Base-by-base conservation (phyloP, 2,888 invertebrate species). In the Drosophila multiciliata region DNA sequence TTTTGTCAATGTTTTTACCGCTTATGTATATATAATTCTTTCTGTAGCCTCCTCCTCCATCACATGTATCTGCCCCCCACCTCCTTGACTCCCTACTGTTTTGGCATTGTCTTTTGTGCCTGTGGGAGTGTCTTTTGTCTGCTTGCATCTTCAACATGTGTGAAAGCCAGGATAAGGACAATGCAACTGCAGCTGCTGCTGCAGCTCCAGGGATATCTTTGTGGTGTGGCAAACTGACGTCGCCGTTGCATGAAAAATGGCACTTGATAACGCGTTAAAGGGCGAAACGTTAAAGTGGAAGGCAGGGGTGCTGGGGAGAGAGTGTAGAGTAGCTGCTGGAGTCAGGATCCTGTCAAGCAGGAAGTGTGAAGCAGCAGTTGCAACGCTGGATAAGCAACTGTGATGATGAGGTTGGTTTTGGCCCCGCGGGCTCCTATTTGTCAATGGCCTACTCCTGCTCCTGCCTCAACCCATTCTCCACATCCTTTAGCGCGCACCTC, bases 181-280 rank as follows among this genome's bases (percentile, higher is more conserved):
- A 77, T 74, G 65, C 64, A 8, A 12, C 12, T 12, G 55, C 55
- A 5, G 17, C 36, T 3, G 54, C 55, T 26, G 49, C 36, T 26
- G 55, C 53, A 36, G 59, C 66, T 64, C 35, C 63, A 78, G 78
- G 83, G 78, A 86, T 83, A 86, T 72, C 78, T 84, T 80, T 83
- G 77, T 83, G 86, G 83, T 86, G 73, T 83, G 78, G 70, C 84
- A 84, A 74, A 84, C 78, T 79, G 73, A 74, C 66, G 15, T 23
- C 20, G 76, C 78, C 75, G 72, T 83, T 88, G 85, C 87, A 89
- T 86, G 87, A 89, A 87, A 86, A 86, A 86, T 89, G 89, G 80
- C 85, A 89, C 85, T 86, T 86, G 89, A 86, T 89, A 89, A 87
- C 82, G 60, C 69, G 29, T 57, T 57, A 57, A 57, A 42, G 57